Evolutionary conservation across 1,140 invertebrate genomes (phyloP), one percentile per base, ranked within the genome.

Genomic region (Drosophila hydei): DNA sequence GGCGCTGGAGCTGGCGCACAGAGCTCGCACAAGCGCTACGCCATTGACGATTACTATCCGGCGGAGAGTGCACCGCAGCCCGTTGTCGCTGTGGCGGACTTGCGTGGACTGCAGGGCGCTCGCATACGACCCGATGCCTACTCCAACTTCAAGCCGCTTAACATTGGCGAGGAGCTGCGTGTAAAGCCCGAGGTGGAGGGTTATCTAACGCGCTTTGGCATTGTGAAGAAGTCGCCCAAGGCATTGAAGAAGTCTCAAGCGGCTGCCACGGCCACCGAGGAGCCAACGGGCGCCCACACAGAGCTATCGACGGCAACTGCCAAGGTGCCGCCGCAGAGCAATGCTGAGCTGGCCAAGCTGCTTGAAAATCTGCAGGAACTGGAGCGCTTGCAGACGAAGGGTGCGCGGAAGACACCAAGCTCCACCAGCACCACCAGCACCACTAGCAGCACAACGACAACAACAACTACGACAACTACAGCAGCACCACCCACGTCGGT

Each of bases 331-430:
- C 45, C 45, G 0, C 64, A 69, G 16, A 30, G 47, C 0, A 89
- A 78, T 38, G 65, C 54, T 1, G 89, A 91, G 54, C 48, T 91
- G 56, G 74, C 80, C 51, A 91, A 91, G 33, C 50, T 91, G 12
- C 52, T 91, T 7, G 72, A 89, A 38, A 91, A 91, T 27, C 77
- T 91, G 2, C 83, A 91, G 47, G 89, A 90, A 42, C 52, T 91
- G 19, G 92, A 93, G 62, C 80, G 91, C 4, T 40, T 92, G 9
- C 92, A 93, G 65, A 71, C 84, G 6, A 92, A 91, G 43, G 40
- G 62, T 6, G 25, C 7, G 5, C 8, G 51, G 48, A 7, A 48
- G 4, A 14, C 67, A 11, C 58, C 65, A 33, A 47, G 19, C 25
- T 68, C 40, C 11, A 74, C 45, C 3, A 62, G 23, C 0, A 63